Evolutionary conservation across 2,797 vertebrate species (phyloP), one percentile per base, ranked within the genome.

Genomic region (Pampus argenteus): DNA sequence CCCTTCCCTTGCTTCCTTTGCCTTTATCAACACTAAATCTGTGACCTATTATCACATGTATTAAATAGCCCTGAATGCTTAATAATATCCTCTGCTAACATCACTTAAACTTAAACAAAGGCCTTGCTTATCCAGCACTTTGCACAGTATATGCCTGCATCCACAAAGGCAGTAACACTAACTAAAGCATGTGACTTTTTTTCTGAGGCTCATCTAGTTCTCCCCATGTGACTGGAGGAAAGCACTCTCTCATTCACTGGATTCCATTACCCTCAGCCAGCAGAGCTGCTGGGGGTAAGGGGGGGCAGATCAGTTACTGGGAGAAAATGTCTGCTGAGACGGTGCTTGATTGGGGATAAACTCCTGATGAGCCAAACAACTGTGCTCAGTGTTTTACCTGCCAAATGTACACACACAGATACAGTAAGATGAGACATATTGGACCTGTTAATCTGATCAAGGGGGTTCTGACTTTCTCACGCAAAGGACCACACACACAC

Each of bases 211-310:
- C 81, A 85, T 90, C 85, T 71, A 38, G 82, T 88, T 89, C 69
- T 42, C 38, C 6, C 23, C 90, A 78, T 87, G 89, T 89, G 89
- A 93, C 85, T 11, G 22, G 50, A 69, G 48, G 54, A 78, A 60
- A 68, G 57, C 23, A 0, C 71, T 65, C 66, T 55, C 63, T 52
- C 31, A 9, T 57, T 71, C 71, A 50, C 71, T 81, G 58, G 83
- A 77, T 85, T 89, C 78, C 81, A 82, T 89, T 83, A 79, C 89
- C 61, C 81, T 78, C 50, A 72, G 79, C 76, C 84, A 83, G 83
- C 76, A 77, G 73, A 76, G 79, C 79, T 67, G 77, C 70, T 74
- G 67, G 70, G 75, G 78, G 63, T 47, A 48, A 68, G 56, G 13
- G 34, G 57, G 47, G 54, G 22, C 69, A 62, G 88, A 74, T 90